Base-by-base conservation (phyloP, 2,888 invertebrate species). In the Poecilus cupreus region DNA sequence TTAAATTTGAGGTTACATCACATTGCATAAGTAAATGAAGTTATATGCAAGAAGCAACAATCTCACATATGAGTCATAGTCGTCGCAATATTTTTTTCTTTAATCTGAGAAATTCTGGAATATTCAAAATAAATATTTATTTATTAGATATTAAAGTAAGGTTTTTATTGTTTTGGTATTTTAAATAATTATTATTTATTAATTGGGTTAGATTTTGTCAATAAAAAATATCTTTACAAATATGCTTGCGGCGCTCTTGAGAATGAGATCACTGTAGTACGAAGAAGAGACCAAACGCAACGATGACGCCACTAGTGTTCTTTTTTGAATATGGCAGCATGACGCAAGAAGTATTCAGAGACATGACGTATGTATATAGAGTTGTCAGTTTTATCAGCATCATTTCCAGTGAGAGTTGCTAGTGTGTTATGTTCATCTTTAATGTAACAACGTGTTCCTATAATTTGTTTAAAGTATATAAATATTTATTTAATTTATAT, bases 401-500 rank as follows among this genome's bases (percentile, higher is more conserved):
- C 24, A 60, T 10, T 76, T 54, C 10, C 20, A 72, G 60, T 37
- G 77, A 60, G 37, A 51, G 24, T 5, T 60, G 60, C 43, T 46
- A 51, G 75, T 68, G 64, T 68, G 64, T 39, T 18, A 68, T 68
- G 78, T 78, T 64, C 10, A 16, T n/a, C 20, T 46, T 49, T 11
- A 78, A 49, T 32, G 64, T 16, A 37, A 18, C 37, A 68, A 68
- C 51, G 68, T 68, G 64, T 64, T 78, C 68, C 78, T 78, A 49
- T 78, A 64, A 24, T 49, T 46, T 64, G 26, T 78, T 26, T 32
- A 13, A 51, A 75, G 24, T 43, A 60, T 60, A 77, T 32, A 68
- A 68, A 68, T 68, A 77, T 77, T 77, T 77, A 77, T 77, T 77
- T 77, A 77, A 77, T 13, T 77, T 77, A 77, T 68, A 37, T 16